Base-by-base conservation (phyloP, 1,140 invertebrate species). In the Euwallacea similis region DNA sequence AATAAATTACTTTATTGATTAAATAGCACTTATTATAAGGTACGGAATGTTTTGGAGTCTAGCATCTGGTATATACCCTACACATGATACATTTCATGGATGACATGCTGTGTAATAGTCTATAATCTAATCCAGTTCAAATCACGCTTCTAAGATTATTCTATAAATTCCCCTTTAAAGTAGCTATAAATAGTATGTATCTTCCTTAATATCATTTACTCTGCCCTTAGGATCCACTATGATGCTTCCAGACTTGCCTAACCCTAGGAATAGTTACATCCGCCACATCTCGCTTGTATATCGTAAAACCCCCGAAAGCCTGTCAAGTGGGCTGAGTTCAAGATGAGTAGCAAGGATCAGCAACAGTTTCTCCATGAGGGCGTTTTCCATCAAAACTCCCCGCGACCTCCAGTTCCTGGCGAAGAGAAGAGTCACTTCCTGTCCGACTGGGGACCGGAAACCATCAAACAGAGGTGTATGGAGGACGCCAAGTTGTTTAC, bases 371-470 rank as follows among this genome's bases (percentile, higher is more conserved):
- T 71, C 73, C 69, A 77, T 76, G 77, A 78, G 58, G 75, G 69
- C 58, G 50, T 58, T 62, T 82, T 81, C 64, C 76, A 82, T 64
- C 69, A 77, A 50, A 80, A 75, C 41, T 76, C 75, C 8, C 81
- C 80, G 8, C 68, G 81, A 47, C 81, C 81, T 41, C 79, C 80
- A 9, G 77, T 81, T n/a, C 76, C 78, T 15, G 81, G 81, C 43
- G 78, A 82, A 73, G 81, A 82, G 66, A 74, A 79, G 53, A 75
- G 71, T 21, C 76, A 77, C 59, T 78, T 73, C 67, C 43, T 71
- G 41, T 76, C 76, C 7, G 78, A 79, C 46, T 78, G 78, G 77
- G 73, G 64, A 11, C 65, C 56, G 9, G 44, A 60, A 42, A 47
- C 46, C 11, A 8, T 65, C 8, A 72, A 61, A 42, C 71, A 72